Evolutionary conservation across 2,113 vertebrate species (phyloP).

Genomic region (Dasyurus viverrinus): DNA sequence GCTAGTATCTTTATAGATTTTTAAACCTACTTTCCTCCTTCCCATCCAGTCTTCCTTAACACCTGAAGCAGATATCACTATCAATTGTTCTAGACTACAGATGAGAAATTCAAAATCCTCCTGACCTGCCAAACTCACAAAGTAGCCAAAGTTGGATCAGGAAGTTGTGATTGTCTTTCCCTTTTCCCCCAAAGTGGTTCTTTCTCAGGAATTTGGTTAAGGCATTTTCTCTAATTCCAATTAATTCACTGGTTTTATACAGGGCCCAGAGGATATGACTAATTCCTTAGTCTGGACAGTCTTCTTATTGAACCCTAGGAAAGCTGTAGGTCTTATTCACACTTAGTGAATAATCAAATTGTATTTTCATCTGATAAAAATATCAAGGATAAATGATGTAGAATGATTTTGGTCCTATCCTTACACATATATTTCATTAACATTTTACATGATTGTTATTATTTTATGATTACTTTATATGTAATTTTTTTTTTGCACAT

Average conservation of each 20-base stretch:
- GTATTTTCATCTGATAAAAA: not conserved
- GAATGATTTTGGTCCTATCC: not conserved
- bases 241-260: not conserved
- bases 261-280: not conserved
- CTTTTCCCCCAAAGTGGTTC: not conserved
- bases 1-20: not conserved
- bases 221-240: not conserved
- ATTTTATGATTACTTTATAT: not conserved
- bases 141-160: not conserved
- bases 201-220: not conserved
- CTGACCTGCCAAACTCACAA: not conserved
- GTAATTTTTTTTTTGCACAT: not conserved
- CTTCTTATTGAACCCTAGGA: not conserved
- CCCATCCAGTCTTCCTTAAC: not conserved
- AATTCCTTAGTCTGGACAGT: not conserved
- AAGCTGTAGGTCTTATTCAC: not conserved
- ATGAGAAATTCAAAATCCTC: not conserved
- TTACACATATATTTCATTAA: not conserved
- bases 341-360: not conserved
- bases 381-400: not conserved
- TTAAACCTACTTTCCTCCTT: not conserved
- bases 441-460: not conserved
- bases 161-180: not conserved
- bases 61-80: not conserved
- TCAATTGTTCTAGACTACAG: not conserved